Evolutionary conservation across 2,888 invertebrate genomes (phyloP), one percentile per base, ranked within the genome.

Genomic region (Dione vanillae): DNA sequence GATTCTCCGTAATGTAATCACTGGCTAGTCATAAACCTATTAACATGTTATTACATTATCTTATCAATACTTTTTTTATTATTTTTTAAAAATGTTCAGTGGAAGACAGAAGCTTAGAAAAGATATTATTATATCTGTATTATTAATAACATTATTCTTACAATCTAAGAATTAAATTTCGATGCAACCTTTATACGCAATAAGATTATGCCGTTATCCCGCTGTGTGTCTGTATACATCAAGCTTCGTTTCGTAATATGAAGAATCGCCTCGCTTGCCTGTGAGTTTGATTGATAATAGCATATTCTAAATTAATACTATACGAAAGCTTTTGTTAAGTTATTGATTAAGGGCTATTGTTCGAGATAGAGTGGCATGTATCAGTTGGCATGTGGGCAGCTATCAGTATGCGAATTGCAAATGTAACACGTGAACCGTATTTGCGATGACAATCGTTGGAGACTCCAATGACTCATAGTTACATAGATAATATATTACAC

Each of bases 391-490:
- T 49, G 88, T 87, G 85, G 88, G 86, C 80, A 78, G 79, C 78
- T 80, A 88, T 92, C 85, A 88, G 83, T 89, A 90, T 90, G 85
- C 89, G 80, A 79, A 77, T 78, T 78, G 80, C 81, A 80, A 80
- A 80, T 80, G 80, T 82, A 69, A 78, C 79, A 80, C 88, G 88
- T 88, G 90, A 85, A 80, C 80, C 78, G 87, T 78, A 78, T 88
- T 78, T 79, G 81, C 85, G 86, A 90, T 89, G 87, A 85, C 82
- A 82, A 81, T 83, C 82, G 81, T 84, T 82, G 89, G 89, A 88
- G 86, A 86, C 85, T 88, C 86, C 84, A 78, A 79, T 92, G 92
- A 92, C 79, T 92, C 91, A 92, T 76, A n/a, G n/a, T n/a, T n/a
- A 74, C 81, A 83, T 85, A 85, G 86, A 85, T 86, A 86, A 85